Conservation (phyloP, 2,888 invertebrate genomes). For the Microctonus brassicae region DNA sequence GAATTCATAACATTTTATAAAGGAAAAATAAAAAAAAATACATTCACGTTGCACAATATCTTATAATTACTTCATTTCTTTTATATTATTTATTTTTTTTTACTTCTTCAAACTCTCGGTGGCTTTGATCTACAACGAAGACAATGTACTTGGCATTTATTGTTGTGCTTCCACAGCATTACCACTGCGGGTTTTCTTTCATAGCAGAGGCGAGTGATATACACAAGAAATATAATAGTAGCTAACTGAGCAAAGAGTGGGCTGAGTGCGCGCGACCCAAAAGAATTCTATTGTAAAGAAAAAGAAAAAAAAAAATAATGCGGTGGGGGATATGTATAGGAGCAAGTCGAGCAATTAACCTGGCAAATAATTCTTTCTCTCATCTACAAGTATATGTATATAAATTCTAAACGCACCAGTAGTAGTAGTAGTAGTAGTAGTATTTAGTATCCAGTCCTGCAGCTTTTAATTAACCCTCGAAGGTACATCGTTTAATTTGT, state of each 20-base stretch:
- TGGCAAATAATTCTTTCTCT: slow-evolving; percentile 58
- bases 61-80: not conserved
- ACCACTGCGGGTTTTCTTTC: slow-evolving; percentile 5
- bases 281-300: slow-evolving; percentile 23
- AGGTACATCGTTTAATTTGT: slow-evolving; percentile 61
- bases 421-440: not conserved
- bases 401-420: not conserved
- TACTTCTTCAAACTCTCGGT: not conserved
- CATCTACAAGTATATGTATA: slow-evolving; percentile 19
- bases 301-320: slow-evolving; percentile 2
- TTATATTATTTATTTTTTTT: not conserved
- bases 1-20: too few species aligned
- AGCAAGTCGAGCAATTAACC: slow-evolving; percentile 58
- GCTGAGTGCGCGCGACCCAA: not conserved
- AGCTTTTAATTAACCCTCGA: slow-evolving; percentile 61
- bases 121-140: slow-evolving; percentile 8
- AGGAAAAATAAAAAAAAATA: too few species aligned
- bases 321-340: not conserved
- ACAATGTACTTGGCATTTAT: slow-evolving; percentile 18
- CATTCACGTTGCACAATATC: too few species aligned
- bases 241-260: not conserved
- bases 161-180: slow-evolving; percentile 16
- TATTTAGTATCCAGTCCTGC: slow-evolving; percentile 15
- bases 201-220: not conserved
- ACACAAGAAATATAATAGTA: slow-evolving; percentile 5